Percentiles rank a stretch among this genome's conserved stretches.
Conservation (phyloP, 1,140 invertebrate genomes). For the Proales similis region DNA sequence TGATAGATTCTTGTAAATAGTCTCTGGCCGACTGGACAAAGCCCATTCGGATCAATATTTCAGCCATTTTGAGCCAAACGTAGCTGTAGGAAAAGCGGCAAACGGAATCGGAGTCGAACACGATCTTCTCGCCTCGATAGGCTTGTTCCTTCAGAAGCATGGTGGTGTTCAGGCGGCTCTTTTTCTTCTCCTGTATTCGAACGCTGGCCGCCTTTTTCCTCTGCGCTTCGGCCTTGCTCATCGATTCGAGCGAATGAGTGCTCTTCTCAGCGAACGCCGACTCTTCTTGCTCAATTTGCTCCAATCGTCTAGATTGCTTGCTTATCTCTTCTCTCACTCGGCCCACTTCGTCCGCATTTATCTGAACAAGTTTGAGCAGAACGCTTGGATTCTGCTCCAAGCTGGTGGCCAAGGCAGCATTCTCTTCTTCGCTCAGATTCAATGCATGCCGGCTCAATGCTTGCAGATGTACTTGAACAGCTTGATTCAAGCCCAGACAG, state of each 20-base stretch:
- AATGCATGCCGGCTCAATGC: not conserved
- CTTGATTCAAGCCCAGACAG: conserved; percentile 23
- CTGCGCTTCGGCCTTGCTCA: conserved; percentile 8
- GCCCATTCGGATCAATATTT: conserved; percentile 22
- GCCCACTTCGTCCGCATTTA: conserved; percentile 1
- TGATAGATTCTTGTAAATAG: conserved; percentile 23
- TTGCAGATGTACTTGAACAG: conserved; percentile 24
- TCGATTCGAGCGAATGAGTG: conserved; percentile 2
- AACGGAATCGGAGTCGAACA: no score
- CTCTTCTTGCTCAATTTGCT: conserved; percentile 30
- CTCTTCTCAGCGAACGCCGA: conserved; percentile 2
- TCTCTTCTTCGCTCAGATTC: conserved; percentile 2
- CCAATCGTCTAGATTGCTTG: not conserved
- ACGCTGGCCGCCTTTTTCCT: no score
- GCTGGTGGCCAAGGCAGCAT: not conserved
- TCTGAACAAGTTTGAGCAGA: conserved; percentile 19
- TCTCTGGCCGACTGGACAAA: conserved; percentile 22
- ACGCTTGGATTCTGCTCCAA: conserved; percentile 11
- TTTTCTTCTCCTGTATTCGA: no score
- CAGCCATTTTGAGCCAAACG: conserved; percentile 23
- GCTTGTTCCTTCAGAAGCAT: no score
- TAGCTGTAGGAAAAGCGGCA: conserved; percentile 25
- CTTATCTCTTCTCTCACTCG: conserved; percentile 13
- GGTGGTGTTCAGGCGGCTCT: no score
- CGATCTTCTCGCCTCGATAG: no score